Conservation (phyloP, 2,888 invertebrate genomes). For the Ommatoiulus sabulosus region DNA sequence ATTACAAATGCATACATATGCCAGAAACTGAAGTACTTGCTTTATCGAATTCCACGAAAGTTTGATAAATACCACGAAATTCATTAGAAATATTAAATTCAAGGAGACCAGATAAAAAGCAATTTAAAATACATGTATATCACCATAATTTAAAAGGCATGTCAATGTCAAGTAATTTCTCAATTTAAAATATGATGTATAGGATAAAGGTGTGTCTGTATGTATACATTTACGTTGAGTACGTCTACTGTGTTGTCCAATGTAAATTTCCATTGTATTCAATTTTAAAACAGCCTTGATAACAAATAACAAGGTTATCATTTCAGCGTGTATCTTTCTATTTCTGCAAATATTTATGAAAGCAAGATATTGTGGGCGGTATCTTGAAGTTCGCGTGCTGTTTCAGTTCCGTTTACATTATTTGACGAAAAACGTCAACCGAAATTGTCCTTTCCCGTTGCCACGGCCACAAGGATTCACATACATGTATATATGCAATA, state of each 20-base stretch:
- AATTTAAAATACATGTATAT: not conserved
- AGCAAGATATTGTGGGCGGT: not conserved
- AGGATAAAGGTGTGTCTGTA: constrained; percentile 18
- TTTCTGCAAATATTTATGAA: not conserved
- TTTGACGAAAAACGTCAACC: not conserved
- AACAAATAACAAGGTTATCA: not conserved
- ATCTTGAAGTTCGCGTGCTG: not conserved
- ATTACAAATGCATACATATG: no score
- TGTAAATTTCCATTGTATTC: constrained; percentile 15
- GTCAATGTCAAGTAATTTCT: not conserved
- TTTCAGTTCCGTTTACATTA: constrained; percentile 12
- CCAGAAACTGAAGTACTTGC: no score
- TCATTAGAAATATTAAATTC: no score
- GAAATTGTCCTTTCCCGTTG: no score
- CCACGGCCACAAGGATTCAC: no score
- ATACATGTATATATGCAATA: no score
- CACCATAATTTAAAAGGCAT: not conserved
- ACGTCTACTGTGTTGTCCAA: not conserved
- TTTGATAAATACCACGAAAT: no score
- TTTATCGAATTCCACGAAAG: no score
- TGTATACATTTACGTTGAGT: not conserved
- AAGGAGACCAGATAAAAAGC: not conserved
- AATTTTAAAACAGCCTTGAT: not conserved
- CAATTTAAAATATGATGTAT: not conserved
- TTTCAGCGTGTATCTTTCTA: not conserved